Evolutionary conservation across 2,888 invertebrate genomes (phyloP).

Genomic region (Prosopocoilus inquinatus): DNA sequence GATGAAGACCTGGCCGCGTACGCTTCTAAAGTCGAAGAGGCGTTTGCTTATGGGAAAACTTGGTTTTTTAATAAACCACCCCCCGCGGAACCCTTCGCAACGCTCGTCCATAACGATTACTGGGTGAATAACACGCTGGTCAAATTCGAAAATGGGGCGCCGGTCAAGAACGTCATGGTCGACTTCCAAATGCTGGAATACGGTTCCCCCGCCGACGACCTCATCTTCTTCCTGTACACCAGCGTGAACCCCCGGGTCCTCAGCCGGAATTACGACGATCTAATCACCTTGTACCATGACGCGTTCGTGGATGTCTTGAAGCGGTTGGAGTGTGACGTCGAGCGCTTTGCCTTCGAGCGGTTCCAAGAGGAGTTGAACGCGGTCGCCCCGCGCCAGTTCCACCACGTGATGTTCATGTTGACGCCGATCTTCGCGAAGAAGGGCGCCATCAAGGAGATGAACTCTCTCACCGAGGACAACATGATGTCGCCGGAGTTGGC

Average conservation of each 20-base stretch:
- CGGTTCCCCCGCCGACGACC: conserved; percentile 52
- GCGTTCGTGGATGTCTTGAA: conserved; percentile 36
- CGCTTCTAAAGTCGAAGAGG: conserved; percentile 18
- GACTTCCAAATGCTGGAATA: conserved; percentile 59
- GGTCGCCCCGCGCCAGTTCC: conserved; percentile 42
- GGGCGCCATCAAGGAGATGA: conserved; percentile 41
- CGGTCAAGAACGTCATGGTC: conserved; percentile 50
- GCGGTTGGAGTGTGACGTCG: conserved; percentile 23
- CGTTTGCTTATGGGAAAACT: conserved; percentile 8
- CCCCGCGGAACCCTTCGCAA: conserved; percentile 52
- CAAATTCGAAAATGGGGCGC: conserved; percentile 38
- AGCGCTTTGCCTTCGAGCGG: conserved; percentile 29
- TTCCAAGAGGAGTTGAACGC: conserved; percentile 45
- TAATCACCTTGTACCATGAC: conserved; percentile 52
- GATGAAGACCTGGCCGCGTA: conserved; percentile 22
- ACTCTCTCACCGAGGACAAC: conserved; percentile 37
- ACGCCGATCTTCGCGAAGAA: conserved; percentile 46
- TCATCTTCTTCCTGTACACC: conserved; percentile 55
- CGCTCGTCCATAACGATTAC: conserved; percentile 56
- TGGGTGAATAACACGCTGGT: conserved; percentile 62
- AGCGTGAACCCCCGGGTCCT: conserved; percentile 49
- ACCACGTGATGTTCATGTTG: conserved; percentile 49
- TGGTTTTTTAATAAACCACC: conserved; percentile 26
- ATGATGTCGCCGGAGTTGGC: not conserved
- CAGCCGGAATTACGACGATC: conserved; percentile 46